Evolutionary conservation across 37 sponge, comb jelly and placozoan genomes (phyloP).

Genomic region (Mnemiopsis leidyi): DNA sequence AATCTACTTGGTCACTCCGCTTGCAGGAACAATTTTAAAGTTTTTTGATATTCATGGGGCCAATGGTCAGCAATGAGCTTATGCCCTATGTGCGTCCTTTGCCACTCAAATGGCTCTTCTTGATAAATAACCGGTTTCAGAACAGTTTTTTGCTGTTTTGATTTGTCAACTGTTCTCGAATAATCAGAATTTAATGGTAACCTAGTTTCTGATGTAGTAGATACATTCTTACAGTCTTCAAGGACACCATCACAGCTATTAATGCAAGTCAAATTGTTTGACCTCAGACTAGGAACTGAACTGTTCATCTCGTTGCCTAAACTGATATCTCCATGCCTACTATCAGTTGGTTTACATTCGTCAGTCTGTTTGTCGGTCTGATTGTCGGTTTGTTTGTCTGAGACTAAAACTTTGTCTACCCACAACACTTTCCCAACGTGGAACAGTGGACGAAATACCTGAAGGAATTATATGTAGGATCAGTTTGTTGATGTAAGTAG

Average conservation of each 20-base stretch:
- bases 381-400: too few species aligned
- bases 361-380: neutral
- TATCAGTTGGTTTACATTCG: neutral
- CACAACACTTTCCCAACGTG: conserved; percentile 17
- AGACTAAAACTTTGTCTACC: neutral
- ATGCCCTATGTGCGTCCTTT: neutral
- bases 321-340: neutral
- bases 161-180: too few species aligned
- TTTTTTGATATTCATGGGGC: conserved; percentile 49
- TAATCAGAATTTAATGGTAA: neutral
- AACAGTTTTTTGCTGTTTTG: neutral
- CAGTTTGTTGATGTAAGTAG: too few species aligned
- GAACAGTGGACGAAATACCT: neutral
- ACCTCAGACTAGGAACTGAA: neutral
- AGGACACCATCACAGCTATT: neutral
- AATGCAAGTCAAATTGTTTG: neutral
- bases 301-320: neutral
- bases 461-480: too few species aligned
- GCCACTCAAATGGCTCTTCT: conserved; percentile 1
- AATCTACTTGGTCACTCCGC: neutral
- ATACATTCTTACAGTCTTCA: neutral
- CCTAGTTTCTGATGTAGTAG: neutral
- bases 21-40: conserved; percentile 2
- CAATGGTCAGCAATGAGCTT: conserved; percentile 46
- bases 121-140: neutral